Conservation (phyloP, 2,888 invertebrate genomes). For the Sclerodermus sp. region DNA sequence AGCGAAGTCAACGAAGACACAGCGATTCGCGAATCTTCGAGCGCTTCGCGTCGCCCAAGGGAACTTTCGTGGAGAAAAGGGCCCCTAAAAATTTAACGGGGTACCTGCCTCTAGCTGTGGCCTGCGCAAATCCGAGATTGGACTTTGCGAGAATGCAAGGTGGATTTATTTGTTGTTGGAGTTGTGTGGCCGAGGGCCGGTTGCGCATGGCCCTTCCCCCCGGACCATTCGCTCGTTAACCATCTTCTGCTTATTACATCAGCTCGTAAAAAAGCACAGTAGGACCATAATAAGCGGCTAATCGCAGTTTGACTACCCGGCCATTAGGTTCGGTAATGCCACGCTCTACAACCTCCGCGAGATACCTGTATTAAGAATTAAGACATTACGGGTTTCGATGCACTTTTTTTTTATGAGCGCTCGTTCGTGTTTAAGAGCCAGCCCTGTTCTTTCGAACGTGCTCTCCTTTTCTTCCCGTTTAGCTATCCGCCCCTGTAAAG, state of each 20-base stretch:
- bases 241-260: not conserved
- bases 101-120: too few species aligned
- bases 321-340: not conserved
- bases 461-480: too few species aligned
- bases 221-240: not conserved
- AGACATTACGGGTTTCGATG: not conserved
- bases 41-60: too few species aligned
- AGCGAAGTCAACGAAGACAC: too few species aligned
- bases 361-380: not conserved
- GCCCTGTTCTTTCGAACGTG: not conserved
- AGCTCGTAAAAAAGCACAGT: not conserved
- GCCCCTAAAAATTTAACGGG: too few species aligned
- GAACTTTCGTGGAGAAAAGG: too few species aligned
- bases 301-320: not conserved
- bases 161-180: too few species aligned
- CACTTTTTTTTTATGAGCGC: constrained; percentile 8
- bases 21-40: too few species aligned
- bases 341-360: not conserved
- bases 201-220: too few species aligned
- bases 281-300: not conserved
- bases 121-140: too few species aligned
- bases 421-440: not conserved
- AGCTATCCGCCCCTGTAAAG: not conserved
- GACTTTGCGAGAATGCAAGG: too few species aligned
- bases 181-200: too few species aligned